These are phyloP conservation scores for Pteronura brasiliensis DNA, from an alignment of 2,113 vertebrate genomes.

Conservation along the genomic window DNA sequence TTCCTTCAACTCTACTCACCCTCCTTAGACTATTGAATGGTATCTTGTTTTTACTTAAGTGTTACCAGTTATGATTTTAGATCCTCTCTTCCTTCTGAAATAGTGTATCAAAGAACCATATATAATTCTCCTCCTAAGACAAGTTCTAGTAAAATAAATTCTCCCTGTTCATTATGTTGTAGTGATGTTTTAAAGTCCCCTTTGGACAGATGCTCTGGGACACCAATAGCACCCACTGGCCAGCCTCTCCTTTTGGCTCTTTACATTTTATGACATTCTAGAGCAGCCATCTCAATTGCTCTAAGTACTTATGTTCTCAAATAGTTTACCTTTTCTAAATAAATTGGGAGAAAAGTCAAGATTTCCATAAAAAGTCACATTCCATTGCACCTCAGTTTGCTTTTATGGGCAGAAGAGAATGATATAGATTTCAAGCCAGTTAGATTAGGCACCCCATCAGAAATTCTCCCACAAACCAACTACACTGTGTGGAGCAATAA, in stretches of 20 bases:
- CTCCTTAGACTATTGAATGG: background rate
- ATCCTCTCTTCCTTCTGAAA: background rate
- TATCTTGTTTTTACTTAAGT: background rate
- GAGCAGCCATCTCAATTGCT: background rate
- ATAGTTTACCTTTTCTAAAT: constrained; percentile 9
- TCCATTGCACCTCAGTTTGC: background rate
- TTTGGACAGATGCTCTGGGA: background rate
- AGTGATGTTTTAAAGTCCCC: background rate
- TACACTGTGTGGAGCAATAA: background rate
- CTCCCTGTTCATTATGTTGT: background rate
- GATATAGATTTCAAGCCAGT: background rate
- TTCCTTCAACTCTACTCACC: background rate
- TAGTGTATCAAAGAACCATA: background rate
- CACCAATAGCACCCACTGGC: background rate
- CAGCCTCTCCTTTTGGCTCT: background rate
- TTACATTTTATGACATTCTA: background rate
- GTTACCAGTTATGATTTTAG: background rate
- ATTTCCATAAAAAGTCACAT: background rate
- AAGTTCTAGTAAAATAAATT: background rate
- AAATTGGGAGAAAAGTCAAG: background rate
- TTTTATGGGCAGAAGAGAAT: background rate
- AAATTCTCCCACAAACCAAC: background rate
- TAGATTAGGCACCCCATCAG: background rate
- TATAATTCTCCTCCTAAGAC: background rate
- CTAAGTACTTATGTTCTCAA: background rate